Base-by-base conservation (phyloP, 2,888 invertebrate species). In the Subacronicta megacephala region DNA sequence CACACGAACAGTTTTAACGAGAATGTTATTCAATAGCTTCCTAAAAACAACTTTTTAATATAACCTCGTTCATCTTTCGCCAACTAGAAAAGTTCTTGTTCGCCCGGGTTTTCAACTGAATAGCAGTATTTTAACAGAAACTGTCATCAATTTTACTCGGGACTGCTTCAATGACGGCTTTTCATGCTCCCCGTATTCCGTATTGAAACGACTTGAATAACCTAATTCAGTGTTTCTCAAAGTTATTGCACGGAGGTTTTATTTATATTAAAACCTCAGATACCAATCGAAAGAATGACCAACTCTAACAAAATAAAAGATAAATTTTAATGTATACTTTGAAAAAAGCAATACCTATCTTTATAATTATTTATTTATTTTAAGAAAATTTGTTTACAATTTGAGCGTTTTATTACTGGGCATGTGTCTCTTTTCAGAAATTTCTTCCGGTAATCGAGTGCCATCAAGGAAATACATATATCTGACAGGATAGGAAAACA, bases 91-190 rank as follows among this genome's bases (percentile, higher is more conserved):
- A 81, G 72, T 82, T 87, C 85, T 82, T 82, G 78, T 79, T 73
- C 77, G 62, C 61, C 42, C 50, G 70, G 61, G 71, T 80, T 82
- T 77, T 72, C n/a, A 75, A 80, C 74, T 87, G 85, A 89, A 89
- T 78, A 81, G 78, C 78, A 69, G 69, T 76, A 75, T 83, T 83
- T 80, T 75, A 75, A 80, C 74, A 59, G 75, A 71, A 77, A 72
- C 73, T 82, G 84, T 81, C 88, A 90, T 90, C 90, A 90, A 91
- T 91, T 90, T 89, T 89, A 70, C 80, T 81, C 66, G 75, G 76
- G 52, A 75, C 78, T 74, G 82, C 80, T 78, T 79, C 74, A 77
- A 80, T 81, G 85, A 83, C 84, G 81, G 75, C 84, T 82, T 87
- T 88, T 87, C 83, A 87, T 80, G 79, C 75, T 77, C 76, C 72